Evolutionary conservation across 2,113 vertebrate species (phyloP).

Genomic region (Laticauda colubrina): DNA sequence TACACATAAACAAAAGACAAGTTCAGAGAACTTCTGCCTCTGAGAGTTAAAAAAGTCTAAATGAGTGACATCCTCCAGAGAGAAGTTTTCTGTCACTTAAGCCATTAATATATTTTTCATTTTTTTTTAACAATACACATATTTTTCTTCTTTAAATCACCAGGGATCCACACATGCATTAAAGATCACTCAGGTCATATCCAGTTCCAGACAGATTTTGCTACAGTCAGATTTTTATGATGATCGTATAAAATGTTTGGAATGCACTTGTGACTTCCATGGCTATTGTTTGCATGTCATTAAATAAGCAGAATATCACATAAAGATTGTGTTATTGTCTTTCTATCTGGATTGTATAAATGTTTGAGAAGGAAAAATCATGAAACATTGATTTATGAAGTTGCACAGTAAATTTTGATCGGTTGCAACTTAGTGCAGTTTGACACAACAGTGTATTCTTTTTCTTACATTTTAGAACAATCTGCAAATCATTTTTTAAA

Average conservation of each 20-base stretch:
- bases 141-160: constrained; percentile 67
- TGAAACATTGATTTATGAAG: background rate
- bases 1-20: constrained; percentile 64
- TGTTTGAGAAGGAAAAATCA: constrained; percentile 22
- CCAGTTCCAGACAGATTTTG: constrained; percentile 70
- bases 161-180: constrained; percentile 64
- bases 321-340: constrained; percentile 26
- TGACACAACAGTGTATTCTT: constrained; percentile 27
- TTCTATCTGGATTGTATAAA: background rate
- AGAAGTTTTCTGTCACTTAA: constrained; percentile 79
- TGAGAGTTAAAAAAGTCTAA: constrained; percentile 69
- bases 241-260: constrained; percentile 77
- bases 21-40: constrained; percentile 63
- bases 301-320: constrained; percentile 39
- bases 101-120: constrained; percentile 71
- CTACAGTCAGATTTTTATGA: constrained; percentile 64
- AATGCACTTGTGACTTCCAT: constrained; percentile 74
- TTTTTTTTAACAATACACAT: constrained; percentile 47
- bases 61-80: constrained; percentile 74
- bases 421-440: constrained; percentile 15
- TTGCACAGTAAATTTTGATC: background rate
- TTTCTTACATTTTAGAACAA: constrained; percentile 3
- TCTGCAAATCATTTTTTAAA: constrained; percentile 26
- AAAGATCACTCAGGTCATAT: constrained; percentile 71
- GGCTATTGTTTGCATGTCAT: constrained; percentile 59